phyloP scores from a whole-genome alignment of 2,113 vertebrate genomes.

The Carassius carassius region DNA sequence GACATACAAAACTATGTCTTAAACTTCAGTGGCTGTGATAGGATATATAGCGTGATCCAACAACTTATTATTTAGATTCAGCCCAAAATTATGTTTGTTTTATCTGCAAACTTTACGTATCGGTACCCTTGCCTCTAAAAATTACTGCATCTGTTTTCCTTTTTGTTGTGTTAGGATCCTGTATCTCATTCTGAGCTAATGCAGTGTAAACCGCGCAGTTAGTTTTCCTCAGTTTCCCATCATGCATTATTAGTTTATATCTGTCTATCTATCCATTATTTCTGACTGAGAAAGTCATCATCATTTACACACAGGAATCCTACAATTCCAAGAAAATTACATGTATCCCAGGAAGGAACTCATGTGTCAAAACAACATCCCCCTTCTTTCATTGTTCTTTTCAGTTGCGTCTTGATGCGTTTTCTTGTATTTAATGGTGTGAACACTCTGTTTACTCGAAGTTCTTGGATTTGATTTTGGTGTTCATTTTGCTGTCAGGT shows the following conservation, averaged over 20 bases:
- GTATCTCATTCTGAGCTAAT: not conserved
- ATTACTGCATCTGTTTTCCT: conserved; percentile 1
- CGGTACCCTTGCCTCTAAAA: not conserved
- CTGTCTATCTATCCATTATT: conserved; percentile 15
- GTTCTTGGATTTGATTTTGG: not conserved
- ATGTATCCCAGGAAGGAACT: not conserved
- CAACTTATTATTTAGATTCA: conserved; percentile 25
- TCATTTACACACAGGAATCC: conserved; percentile 5
- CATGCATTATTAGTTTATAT: conserved; percentile 12
- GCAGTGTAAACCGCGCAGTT: not conserved
- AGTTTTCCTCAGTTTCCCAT: conserved; percentile 14
- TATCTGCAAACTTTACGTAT: not conserved
- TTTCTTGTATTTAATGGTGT: not conserved
- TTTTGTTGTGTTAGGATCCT: not conserved
- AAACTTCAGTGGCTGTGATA: not conserved
- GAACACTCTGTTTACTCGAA: not conserved
- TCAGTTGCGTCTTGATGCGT: not conserved
- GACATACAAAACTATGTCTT: conserved; percentile 35
- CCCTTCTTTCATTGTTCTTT: not conserved
- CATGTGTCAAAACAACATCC: conserved; percentile 22
- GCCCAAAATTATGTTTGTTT: not conserved
- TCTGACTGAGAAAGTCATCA: conserved; percentile 3
- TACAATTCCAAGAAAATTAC: conserved; percentile 10
- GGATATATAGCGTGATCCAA: not conserved
- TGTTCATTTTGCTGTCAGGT: not conserved